phyloP scores from a whole-genome alignment of 2,113 vertebrate genomes.

The Corythoichthys haematopterus region DNA sequence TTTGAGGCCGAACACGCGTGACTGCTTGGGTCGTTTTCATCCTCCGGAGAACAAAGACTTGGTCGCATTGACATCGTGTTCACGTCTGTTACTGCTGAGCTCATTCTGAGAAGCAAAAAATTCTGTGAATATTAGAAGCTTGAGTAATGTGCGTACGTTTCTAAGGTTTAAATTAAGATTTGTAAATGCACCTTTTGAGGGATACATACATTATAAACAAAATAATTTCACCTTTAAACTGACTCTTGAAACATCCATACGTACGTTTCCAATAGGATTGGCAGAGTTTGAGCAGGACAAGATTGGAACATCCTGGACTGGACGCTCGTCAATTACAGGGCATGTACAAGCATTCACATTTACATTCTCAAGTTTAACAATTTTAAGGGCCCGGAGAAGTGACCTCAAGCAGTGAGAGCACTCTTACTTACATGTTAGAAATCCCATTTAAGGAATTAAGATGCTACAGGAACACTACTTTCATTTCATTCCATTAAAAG shows the following conservation, averaged over 20 bases:
- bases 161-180: not conserved
- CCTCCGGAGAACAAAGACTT: slow-evolving; percentile 28
- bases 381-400: not conserved
- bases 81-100: slow-evolving; percentile 2
- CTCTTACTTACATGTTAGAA: no score
- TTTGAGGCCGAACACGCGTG: slow-evolving; percentile 38
- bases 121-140: slow-evolving; percentile 1
- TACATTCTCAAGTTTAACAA: no score
- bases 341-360: not conserved
- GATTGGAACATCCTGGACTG: not conserved
- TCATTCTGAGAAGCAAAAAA: slow-evolving; percentile 6
- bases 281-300: not conserved
- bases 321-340: not conserved
- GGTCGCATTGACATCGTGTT: slow-evolving; percentile 20
- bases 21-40: slow-evolving; percentile 28
- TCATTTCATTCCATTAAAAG: not conserved
- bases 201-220: no score
- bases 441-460: no score
- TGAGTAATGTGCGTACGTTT: not conserved
- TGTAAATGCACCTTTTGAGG: not conserved
- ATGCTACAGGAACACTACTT: no score
- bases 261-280: not conserved
- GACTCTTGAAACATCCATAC: not conserved
- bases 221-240: not conserved
- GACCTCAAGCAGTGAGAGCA: not conserved